Base-by-base conservation (phyloP, 1,140 invertebrate genomes). In the Zeugodacus cucurbitae region DNA sequence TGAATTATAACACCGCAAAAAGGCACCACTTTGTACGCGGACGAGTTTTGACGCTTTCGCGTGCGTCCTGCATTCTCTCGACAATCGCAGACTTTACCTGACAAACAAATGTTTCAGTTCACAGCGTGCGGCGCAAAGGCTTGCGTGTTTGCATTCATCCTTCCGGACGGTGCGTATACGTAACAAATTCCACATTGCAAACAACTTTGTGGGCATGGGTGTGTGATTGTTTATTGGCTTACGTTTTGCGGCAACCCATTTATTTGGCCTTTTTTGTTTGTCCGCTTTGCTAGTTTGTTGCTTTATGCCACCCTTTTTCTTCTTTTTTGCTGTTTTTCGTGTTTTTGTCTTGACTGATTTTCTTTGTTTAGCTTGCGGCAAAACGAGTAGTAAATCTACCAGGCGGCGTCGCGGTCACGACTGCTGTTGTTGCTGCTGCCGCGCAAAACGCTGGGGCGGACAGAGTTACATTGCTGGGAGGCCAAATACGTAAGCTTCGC, bases 271-370 rank as follows among this genome's bases (percentile, higher is more conserved):
- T n/a, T 64, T 64, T 37, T 34, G 11, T 70, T 17, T 37, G 67
- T n/a, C n/a, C n/a, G n/a, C n/a, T n/a, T n/a, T n/a, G n/a, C 17
- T 3, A 37, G 32, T 37, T 34, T 70, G 8, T 20, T 37, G 2
- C 14, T 7, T 70, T 37, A 20, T 20, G 34, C 62, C 6, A 37
- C 37, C 37, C 3, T 37, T 70, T 70, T 37, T 14, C 26, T 70
- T 70, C 34, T 3, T 37, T 70, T 70, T 70, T 70, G 32, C 34
- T 70, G 20, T 70, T 70, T 70, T n/a, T 14, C 34, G 37, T 34
- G 17, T 70, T 70, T n/a, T n/a, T 70, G 67, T n/a, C 67, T 70
- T 70, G 34, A 70, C 67, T 70, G 32, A 70, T n/a, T n/a, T n/a
- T n/a, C n/a, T n/a, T n/a, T n/a, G n/a, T n/a, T n/a, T n/a, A n/a